Conservation (phyloP, 2,888 invertebrate species). For the Argyra leucocephala region DNA sequence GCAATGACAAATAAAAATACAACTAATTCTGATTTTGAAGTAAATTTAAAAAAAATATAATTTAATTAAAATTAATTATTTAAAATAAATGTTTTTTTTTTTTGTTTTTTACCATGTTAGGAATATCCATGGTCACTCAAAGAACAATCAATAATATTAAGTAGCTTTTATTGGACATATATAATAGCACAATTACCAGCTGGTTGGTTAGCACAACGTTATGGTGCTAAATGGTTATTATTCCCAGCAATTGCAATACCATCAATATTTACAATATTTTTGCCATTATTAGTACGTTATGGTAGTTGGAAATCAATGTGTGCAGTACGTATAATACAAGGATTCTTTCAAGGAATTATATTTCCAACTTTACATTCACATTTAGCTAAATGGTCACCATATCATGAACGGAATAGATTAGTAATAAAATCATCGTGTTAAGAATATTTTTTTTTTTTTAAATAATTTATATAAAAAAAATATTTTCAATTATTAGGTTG, state of each 20-base stretch:
- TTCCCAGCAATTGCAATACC: conserved; percentile 47
- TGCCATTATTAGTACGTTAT: conserved; percentile 54
- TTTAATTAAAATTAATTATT: background rate
- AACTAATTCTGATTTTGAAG: conserved; percentile 41
- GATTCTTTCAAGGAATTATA: conserved; percentile 54
- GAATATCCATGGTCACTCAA: conserved; percentile 47
- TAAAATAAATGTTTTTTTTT: background rate
- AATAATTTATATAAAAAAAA: no score
- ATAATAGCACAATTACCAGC: conserved; percentile 50
- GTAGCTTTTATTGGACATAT: conserved; percentile 57
- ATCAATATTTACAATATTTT: conserved; percentile 52
- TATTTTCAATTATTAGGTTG: conserved; percentile 35
- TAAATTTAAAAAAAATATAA: conserved; percentile 30
- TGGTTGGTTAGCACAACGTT: conserved; percentile 57
- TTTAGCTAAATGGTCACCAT: conserved; percentile 57
- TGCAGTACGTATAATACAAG: conserved; percentile 51
- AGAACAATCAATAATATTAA: conserved; percentile 47
- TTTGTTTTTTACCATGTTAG: no score
- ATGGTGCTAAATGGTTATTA: conserved; percentile 56
- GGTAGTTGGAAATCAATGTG: conserved; percentile 52
- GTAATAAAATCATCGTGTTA: no score
- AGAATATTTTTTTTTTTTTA: no score
- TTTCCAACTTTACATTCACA: conserved; percentile 55
- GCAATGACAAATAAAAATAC: conserved; percentile 51
- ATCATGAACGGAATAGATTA: conserved; percentile 55